A percentile compares a stretch with the other conserved stretches of the same genome.
Evolutionary conservation across 2,888 invertebrate genomes (phyloP).

Genomic region (Drosophila tanythrix): DNA sequence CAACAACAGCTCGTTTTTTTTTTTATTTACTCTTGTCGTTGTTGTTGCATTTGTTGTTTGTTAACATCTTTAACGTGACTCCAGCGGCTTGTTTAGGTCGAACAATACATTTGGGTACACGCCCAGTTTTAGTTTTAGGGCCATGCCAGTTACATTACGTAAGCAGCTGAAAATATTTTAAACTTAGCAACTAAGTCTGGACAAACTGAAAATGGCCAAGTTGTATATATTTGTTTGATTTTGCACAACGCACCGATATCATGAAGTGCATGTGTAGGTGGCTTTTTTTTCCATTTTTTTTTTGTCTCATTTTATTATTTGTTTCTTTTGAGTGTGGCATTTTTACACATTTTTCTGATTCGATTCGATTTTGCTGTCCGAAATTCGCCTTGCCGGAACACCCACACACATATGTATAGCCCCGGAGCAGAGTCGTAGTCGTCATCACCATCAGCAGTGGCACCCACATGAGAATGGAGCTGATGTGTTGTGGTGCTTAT

Average conservation of each 20-base stretch:
- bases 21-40: constrained; percentile 1
- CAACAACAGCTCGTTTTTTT: not conserved
- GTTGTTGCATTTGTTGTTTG: constrained; percentile 33
- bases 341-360: constrained; percentile 65
- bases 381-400: constrained; percentile 66
- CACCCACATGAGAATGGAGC: constrained; percentile 54
- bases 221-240: constrained; percentile 1
- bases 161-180: constrained; percentile 42
- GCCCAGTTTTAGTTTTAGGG: constrained; percentile 56
- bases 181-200: constrained; percentile 35
- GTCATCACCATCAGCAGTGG: constrained; percentile 21
- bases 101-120: constrained; percentile 43
- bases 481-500: constrained; percentile 26
- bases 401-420: constrained; percentile 46
- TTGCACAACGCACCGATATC: constrained; percentile 32
- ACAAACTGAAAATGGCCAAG: constrained; percentile 29
- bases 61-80: constrained; percentile 62
- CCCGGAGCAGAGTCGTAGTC: constrained; percentile 19
- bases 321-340: constrained; percentile 48
- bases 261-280: constrained; percentile 48
- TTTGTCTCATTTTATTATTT: constrained; percentile 6
- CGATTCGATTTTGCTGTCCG: constrained; percentile 67
- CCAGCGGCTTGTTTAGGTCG: constrained; percentile 39
- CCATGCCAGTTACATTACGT: constrained; percentile 61
- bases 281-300: constrained; percentile 15